These are phyloP conservation scores for Balaenoptera acutorostrata DNA, from an alignment of 2,113 vertebrate genomes.

Conservation along the genomic window DNA sequence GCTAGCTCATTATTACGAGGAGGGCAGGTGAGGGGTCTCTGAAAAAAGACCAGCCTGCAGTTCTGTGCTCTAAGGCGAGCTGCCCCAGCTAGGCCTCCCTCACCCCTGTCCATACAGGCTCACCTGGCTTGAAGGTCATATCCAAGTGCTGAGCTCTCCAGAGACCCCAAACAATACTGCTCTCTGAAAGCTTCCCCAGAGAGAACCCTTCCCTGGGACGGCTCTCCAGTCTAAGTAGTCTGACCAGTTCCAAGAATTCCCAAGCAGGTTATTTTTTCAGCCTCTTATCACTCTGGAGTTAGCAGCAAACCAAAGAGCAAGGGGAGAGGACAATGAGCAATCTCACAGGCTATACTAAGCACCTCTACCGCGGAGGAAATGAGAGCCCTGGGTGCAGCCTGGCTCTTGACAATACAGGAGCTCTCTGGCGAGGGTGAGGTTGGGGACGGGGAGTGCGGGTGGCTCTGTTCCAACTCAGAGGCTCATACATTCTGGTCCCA, in stretches of 20 bases:
- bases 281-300: conserved; percentile 6
- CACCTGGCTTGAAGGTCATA: not conserved
- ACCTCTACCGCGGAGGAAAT: not conserved
- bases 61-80: not conserved
- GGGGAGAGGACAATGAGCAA: not conserved
- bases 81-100: not conserved
- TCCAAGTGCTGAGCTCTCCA: not conserved
- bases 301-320: conserved; percentile 1
- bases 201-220: not conserved
- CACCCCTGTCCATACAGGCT: not conserved
- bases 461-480: not conserved
- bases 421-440: not conserved
- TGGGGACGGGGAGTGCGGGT: not conserved
- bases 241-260: conserved; percentile 2
- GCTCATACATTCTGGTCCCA: not conserved
- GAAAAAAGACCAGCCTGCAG: not conserved
- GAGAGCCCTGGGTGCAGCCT: not conserved
- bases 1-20: not conserved
- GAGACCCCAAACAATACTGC: not conserved
- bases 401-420: not conserved
- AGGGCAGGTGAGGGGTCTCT: not conserved
- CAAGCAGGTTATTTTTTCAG: not conserved
- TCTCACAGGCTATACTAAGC: not conserved
- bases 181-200: not conserved
- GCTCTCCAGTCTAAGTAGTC: not conserved